Evolutionary conservation across 2,797 vertebrate genomes (phyloP).

Genomic region (Lutjanus campechanus): DNA sequence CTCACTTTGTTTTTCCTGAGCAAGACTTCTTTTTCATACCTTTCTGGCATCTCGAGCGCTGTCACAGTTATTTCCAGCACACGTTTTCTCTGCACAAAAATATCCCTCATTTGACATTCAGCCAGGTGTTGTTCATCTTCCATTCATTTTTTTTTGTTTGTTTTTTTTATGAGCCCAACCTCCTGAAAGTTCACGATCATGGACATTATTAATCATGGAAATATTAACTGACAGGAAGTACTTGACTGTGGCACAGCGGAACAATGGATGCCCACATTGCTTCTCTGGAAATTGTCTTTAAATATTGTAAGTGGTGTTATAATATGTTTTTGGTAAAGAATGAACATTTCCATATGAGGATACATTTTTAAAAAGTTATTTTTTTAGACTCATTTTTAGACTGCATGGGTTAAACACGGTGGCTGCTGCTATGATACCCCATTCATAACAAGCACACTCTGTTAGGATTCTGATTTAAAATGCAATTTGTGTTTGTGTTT

Average conservation of each 20-base stretch:
- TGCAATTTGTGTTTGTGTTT: constrained; percentile 38
- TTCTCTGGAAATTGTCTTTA: background rate
- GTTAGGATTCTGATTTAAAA: constrained; percentile 38
- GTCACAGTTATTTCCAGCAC: background rate
- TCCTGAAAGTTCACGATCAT: background rate
- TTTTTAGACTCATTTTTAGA: no score
- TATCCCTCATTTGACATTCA: constrained; percentile 3
- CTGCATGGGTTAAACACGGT: constrained; percentile 5
- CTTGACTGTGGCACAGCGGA: background rate
- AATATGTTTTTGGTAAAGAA: background rate
- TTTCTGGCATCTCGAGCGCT: background rate
- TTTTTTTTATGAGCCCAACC: background rate
- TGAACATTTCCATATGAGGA: background rate
- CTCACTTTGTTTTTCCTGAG: background rate
- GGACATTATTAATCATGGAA: background rate
- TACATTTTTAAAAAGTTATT: background rate
- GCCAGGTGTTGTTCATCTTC: background rate
- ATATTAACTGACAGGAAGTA: background rate
- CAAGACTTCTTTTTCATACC: background rate
- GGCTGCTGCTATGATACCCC: constrained; percentile 10
- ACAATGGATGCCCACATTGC: background rate
- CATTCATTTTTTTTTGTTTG: background rate
- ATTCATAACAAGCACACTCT: constrained; percentile 8
- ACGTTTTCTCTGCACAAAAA: background rate
- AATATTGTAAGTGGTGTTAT: background rate